A percentile compares a stretch with the other conserved stretches of the same genome.
Evolutionary conservation across 2,888 invertebrate species (phyloP).

Genomic region (Drosophila testacea): DNA sequence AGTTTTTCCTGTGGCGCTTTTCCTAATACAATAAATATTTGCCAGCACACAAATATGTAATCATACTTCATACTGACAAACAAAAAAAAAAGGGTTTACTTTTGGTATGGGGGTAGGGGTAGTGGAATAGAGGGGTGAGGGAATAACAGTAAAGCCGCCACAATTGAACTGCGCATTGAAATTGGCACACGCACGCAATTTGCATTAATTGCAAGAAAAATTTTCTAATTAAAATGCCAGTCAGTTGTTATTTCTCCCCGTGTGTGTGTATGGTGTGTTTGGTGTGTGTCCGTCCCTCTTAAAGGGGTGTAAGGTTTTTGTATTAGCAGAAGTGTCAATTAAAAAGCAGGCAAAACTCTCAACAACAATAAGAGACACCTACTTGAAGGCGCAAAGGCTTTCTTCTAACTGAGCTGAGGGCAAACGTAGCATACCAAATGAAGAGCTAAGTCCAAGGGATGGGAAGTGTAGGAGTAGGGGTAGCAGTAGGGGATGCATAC

Average conservation of each 20-base stretch:
- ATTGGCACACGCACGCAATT: constrained; percentile 82
- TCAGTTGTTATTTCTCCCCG: constrained; percentile 51
- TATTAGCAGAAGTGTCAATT: constrained; percentile 83
- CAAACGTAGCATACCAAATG: constrained; percentile 72
- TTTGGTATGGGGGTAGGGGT: constrained; percentile 6
- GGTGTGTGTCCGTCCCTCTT: constrained; percentile 6
- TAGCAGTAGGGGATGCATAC: not conserved
- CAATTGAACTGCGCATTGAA: constrained; percentile 74
- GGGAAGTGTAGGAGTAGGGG: not conserved
- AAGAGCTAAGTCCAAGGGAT: constrained; percentile 21
- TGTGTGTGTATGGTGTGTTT: constrained; percentile 6
- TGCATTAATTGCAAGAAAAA: constrained; percentile 80
- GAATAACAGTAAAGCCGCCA: constrained; percentile 27
- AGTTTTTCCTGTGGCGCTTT: constrained; percentile 48
- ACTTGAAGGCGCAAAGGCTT: constrained; percentile 43
- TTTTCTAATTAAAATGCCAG: constrained; percentile 83
- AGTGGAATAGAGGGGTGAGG: not conserved
- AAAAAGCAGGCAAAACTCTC: constrained; percentile 46
- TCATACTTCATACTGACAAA: constrained; percentile 65
- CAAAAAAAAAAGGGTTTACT: constrained; percentile 53
- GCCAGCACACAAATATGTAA: constrained; percentile 76
- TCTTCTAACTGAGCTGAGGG: constrained; percentile 72
- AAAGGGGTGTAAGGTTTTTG: constrained; percentile 18
- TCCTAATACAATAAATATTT: constrained; percentile 80
- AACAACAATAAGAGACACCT: constrained; percentile 26